phyloP scores from a whole-genome alignment of 2,797 vertebrate species.

The Vultur gryphus region DNA sequence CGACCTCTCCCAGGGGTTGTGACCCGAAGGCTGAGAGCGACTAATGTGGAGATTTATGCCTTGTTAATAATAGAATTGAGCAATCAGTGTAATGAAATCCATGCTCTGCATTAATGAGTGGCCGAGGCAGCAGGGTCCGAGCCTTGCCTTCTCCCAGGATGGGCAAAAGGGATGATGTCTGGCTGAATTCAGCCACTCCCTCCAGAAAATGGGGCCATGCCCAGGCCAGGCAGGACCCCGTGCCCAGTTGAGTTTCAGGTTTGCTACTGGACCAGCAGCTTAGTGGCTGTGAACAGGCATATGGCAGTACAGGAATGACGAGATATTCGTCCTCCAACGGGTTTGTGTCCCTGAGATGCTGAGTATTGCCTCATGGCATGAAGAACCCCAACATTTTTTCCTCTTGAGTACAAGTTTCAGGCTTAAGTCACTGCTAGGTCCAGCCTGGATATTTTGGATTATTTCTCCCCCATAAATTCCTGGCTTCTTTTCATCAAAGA shows the following conservation, averaged over 20 bases:
- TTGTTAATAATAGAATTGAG: slow-evolving; percentile 47
- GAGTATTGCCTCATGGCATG: neutral
- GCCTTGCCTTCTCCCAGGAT: neutral
- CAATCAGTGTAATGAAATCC: slow-evolving; percentile 54
- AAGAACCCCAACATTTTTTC: neutral
- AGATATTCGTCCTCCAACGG: accelerated
- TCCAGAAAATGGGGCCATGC: neutral
- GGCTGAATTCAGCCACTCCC: neutral
- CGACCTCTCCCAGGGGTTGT: neutral
- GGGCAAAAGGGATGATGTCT: neutral
- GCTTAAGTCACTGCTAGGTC: neutral
- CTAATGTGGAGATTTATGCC: slow-evolving; percentile 32
- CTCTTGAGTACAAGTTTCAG: neutral
- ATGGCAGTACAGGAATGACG: accelerated
- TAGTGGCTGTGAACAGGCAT: neutral
- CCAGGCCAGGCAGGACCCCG: neutral
- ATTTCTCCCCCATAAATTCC: neutral
- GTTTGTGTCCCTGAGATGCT: neutral
- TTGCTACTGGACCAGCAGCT: neutral
- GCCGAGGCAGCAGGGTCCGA: accelerated
- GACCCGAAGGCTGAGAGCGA: neutral
- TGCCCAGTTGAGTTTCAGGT: neutral
- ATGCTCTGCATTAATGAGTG: slow-evolving; percentile 20
- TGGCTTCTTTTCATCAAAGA: neutral
- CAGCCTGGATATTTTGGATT: neutral